A percentile compares a stretch with the other conserved stretches of the same genome.
phyloP scores from a whole-genome alignment of 2,888 invertebrate species.

The Meiosimyza decipiens region DNA sequence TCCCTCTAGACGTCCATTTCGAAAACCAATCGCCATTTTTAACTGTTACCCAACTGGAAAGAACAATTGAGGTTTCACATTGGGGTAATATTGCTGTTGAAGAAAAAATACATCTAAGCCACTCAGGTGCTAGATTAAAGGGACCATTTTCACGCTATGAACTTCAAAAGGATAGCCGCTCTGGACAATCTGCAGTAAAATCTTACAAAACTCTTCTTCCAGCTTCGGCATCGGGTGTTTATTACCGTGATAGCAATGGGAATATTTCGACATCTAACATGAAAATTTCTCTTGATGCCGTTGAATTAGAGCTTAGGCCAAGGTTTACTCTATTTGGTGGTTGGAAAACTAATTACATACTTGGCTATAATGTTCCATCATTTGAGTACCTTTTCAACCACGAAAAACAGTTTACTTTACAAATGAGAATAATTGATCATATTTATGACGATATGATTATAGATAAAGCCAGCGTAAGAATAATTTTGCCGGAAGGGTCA shows the following conservation, averaged over 20 bases:
- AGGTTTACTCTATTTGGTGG: constrained; percentile 98
- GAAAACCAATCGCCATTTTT: constrained; percentile 97
- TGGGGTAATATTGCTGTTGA: constrained; percentile 99
- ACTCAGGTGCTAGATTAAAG: constrained; percentile 92
- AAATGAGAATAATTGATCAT: constrained; percentile 96
- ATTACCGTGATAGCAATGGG: constrained; percentile 96
- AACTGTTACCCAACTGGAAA: constrained; percentile 87
- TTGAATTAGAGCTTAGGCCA: constrained; percentile 95
- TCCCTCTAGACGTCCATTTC: constrained; percentile 85
- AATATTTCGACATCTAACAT: constrained; percentile 98
- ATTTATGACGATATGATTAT: constrained; percentile 97
- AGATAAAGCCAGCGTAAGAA: constrained; percentile 86
- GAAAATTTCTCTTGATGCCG: constrained; percentile 86
- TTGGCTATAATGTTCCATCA: constrained; percentile 97
- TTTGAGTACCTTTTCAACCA: constrained; percentile 92
- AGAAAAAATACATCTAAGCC: constrained; percentile 90
- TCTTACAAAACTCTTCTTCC: constrained; percentile 88
- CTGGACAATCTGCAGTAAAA: constrained; percentile 88
- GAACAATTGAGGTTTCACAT: constrained; percentile 95
- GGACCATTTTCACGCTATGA: constrained; percentile 97
- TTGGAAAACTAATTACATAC: constrained; percentile 96
- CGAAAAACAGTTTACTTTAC: constrained; percentile 83
- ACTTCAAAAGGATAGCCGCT: constrained; percentile 92
- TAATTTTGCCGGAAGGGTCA: constrained; percentile 94
- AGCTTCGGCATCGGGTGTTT: constrained; percentile 93